Evolutionary conservation across 2,888 invertebrate genomes (phyloP).

Genomic region (Barypeithes pellucidus): DNA sequence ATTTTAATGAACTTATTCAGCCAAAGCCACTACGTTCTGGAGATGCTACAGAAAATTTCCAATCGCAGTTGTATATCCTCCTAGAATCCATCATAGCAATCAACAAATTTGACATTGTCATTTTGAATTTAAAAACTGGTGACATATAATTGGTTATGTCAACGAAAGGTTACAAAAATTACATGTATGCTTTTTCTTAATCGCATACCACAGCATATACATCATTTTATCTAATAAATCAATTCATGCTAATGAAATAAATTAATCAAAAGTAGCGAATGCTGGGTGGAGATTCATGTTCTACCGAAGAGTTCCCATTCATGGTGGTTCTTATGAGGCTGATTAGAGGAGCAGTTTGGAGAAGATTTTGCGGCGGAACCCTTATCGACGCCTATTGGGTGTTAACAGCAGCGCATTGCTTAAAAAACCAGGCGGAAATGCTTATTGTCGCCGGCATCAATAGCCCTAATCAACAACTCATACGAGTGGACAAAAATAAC

Average conservation of each 20-base stretch:
- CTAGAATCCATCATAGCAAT: too few species aligned
- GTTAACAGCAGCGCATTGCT: slow-evolving; percentile 4
- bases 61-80: too few species aligned
- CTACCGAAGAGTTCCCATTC: not conserved
- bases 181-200: too few species aligned
- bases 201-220: too few species aligned
- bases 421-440: not conserved
- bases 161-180: too few species aligned
- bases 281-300: not conserved
- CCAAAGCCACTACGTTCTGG: too few species aligned
- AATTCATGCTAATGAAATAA: not conserved
- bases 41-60: too few species aligned
- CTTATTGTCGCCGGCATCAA: not conserved
- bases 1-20: too few species aligned
- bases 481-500: not conserved
- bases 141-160: too few species aligned
- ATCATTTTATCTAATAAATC: too few species aligned
- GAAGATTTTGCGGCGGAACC: not conserved
- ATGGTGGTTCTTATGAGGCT: not conserved
- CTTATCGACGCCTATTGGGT: not conserved
- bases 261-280: not conserved
- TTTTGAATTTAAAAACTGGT: too few species aligned
- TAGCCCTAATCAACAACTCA: not conserved
- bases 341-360: not conserved
- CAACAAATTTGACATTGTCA: not conserved